Evolutionary conservation across 2,113 vertebrate species (phyloP).

Genomic region (Xenopus laevis): DNA sequence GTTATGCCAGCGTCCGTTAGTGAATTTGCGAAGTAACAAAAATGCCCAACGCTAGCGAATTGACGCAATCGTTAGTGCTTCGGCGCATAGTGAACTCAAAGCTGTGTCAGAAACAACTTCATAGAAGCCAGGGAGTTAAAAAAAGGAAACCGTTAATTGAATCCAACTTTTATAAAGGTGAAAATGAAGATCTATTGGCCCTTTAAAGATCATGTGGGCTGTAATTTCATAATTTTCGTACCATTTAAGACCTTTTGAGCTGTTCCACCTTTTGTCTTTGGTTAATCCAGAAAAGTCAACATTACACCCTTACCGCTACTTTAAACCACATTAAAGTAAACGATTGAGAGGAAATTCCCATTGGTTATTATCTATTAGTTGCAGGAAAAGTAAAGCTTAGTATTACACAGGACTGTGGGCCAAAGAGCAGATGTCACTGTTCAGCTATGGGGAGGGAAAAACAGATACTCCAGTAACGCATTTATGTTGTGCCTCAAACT

Average conservation of each 20-base stretch:
- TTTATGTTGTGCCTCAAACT: not conserved
- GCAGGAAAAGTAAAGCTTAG: not conserved
- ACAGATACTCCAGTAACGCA: not conserved
- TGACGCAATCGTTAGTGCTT: too few species aligned
- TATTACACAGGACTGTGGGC: not conserved
- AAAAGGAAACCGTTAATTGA: too few species aligned
- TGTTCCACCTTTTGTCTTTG: not conserved
- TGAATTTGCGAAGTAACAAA: too few species aligned
- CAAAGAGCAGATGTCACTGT: constrained; percentile 8
- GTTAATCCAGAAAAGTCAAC: not conserved
- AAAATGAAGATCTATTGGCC: too few species aligned
- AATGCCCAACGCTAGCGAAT: too few species aligned
- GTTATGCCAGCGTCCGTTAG: too few species aligned
- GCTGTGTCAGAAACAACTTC: too few species aligned
- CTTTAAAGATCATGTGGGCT: not conserved
- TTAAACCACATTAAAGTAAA: not conserved
- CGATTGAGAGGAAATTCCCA: not conserved
- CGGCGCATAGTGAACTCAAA: too few species aligned
- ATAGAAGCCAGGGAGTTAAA: too few species aligned
- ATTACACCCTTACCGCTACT: constrained; percentile 6
- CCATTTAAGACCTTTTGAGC: not conserved
- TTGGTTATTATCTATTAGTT: constrained; percentile 11
- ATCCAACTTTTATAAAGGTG: too few species aligned
- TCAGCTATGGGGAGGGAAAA: not conserved
- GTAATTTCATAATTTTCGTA: not conserved